These are phyloP conservation scores for Dicrostonyx torquatus DNA, from an alignment of 2,797 vertebrate species.

Conservation along the genomic window DNA sequence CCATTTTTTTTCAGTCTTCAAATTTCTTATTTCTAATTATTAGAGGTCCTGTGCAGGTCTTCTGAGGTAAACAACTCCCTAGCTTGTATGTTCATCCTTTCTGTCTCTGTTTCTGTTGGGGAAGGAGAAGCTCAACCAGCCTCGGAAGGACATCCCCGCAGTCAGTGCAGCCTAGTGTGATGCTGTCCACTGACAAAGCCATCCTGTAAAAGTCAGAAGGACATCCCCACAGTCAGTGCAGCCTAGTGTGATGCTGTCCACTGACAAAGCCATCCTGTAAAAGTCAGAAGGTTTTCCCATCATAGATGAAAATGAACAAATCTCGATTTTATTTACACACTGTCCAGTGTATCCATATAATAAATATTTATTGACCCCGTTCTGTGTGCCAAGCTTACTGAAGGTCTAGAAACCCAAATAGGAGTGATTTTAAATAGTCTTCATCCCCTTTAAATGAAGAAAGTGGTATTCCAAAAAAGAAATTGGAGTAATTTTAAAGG, in stretches of 20 bases:
- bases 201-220: not conserved
- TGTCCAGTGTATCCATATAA: not conserved
- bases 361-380: not conserved
- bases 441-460: not conserved
- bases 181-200: not conserved
- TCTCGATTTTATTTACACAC: not conserved
- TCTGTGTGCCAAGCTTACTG: not conserved
- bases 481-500: not conserved
- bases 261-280: not conserved
- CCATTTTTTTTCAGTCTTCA: too few species aligned
- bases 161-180: not conserved
- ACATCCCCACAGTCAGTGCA: not conserved
- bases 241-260: not conserved
- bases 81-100: not conserved
- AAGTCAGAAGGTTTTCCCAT: not conserved
- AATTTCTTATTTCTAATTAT: not conserved
- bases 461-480: not conserved
- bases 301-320: not conserved
- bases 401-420: slow-evolving; percentile 4
- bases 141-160: not conserved
- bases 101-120: not conserved
- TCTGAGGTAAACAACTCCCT: not conserved
- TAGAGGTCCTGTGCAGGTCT: not conserved
- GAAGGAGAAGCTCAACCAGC: not conserved
- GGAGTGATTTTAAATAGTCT: not conserved